These are phyloP conservation scores for Nettapus auritus DNA, from an alignment of 2,113 vertebrate species.

Conservation along the genomic window DNA sequence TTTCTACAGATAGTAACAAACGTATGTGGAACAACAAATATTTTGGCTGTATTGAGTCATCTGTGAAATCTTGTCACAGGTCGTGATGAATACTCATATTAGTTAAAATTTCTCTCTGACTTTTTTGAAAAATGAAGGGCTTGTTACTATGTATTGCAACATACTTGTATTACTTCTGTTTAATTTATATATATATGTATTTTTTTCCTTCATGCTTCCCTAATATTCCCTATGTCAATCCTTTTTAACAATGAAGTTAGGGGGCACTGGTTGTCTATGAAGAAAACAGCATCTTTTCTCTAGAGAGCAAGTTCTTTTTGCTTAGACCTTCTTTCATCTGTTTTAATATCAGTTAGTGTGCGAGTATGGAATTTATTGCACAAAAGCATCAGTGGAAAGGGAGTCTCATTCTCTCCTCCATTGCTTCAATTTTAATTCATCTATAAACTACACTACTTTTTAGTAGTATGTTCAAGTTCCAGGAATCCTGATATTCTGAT, in stretches of 20 bases:
- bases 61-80: not conserved
- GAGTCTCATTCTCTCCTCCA: not conserved
- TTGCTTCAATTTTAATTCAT: not conserved
- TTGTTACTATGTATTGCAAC: not conserved
- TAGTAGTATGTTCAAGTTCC: not conserved
- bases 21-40: not conserved
- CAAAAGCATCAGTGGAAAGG: not conserved
- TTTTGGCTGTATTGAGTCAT: not conserved
- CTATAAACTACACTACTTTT: rapidly evolving
- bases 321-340: not conserved
- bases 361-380: not conserved
- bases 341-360: rapidly evolving
- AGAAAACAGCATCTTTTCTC: not conserved
- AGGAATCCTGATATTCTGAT: not conserved
- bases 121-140: not conserved
- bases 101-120: not conserved
- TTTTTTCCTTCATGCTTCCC: not conserved
- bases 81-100: not conserved
- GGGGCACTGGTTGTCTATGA: rapidly evolving
- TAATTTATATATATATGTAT: too few species aligned
- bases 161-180: not conserved
- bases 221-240: not conserved
- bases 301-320: rapidly evolving
- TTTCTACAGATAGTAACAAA: not conserved
- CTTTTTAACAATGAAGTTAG: not conserved